These are phyloP conservation scores for Leuctra nigra DNA, from an alignment of 2,888 invertebrate species.

Conservation along the genomic window DNA sequence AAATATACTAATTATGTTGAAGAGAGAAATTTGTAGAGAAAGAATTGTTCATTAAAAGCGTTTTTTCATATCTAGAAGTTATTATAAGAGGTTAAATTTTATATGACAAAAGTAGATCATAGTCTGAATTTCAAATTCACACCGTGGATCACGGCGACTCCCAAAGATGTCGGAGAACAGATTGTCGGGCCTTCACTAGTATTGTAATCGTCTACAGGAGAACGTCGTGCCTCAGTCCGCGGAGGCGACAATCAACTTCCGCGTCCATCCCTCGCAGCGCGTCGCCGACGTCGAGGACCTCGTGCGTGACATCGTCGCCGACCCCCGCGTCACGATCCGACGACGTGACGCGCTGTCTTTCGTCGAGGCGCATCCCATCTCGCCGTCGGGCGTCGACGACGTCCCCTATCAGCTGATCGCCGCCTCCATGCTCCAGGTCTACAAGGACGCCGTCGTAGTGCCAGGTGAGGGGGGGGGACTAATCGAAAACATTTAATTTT, in stretches of 20 bases:
- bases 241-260: constrained; percentile 42
- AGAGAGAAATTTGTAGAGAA: too few species aligned
- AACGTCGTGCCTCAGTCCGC: constrained; percentile 43
- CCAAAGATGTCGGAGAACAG: too few species aligned
- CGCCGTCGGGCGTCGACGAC: constrained; percentile 39
- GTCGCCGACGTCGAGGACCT: constrained; percentile 38
- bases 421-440: constrained; percentile 40
- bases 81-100: too few species aligned
- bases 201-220: constrained; percentile 36
- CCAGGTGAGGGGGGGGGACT: constrained; percentile 39
- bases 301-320: constrained; percentile 34
- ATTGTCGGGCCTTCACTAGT: too few species aligned
- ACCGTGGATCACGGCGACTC: too few species aligned
- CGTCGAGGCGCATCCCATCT: constrained; percentile 39
- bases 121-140: too few species aligned
- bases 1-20: too few species aligned
- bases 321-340: constrained; percentile 36
- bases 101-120: too few species aligned
- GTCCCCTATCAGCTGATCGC: constrained; percentile 41
- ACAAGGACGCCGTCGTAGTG: constrained; percentile 37
- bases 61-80: too few species aligned
- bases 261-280: constrained; percentile 43
- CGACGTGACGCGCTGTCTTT: constrained; percentile 27
- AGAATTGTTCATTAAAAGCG: too few species aligned
- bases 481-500: too few species aligned